Evolutionary conservation across 2,797 vertebrate genomes (phyloP), one percentile per base, ranked within the genome.

Genomic region (Danio kyathit): DNA sequence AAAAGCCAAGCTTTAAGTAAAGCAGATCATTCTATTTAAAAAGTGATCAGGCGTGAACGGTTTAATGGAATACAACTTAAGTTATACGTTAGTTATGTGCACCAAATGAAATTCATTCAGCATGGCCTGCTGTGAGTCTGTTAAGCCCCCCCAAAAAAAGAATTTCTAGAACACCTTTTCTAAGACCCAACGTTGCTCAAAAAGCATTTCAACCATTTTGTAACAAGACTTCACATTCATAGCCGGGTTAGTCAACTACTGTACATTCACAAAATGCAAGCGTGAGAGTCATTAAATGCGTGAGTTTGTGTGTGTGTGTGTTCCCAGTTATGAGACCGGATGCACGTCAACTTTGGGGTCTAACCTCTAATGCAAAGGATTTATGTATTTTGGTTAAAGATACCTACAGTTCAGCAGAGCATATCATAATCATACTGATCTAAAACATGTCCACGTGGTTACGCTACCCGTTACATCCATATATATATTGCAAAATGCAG

Each of bases 401-500:
- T 56, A 71, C 81, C 69, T 52, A 74, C 12, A 65, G 69, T 54
- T 72, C 61, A 73, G 64, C 60, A 48, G 54, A 72, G 72, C 59
- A 66, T 52, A 79, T 54, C 63, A 72, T 79, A 16, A 38, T 70
- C 76, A 43, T 65, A 82, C 56, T 78, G 63, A 64, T 52, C 65
- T 76, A 80, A 49, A 46, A 88, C 86, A 80, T 48, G 80, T 88
- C 84, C 86, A 69, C 85, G 84, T 61, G 84, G 88, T 87, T 80
- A 89, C 78, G 84, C 89, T 87, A 90, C 84, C 90, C 86, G 59
- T 66, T 84, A 51, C 7, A 86, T 86, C 88, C 65, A 81, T 46
- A 71, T 65, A 59, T 17, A 52, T 41, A 52, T 60, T 6, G 82
- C 84, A 88, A 89, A 89, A 92, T 81, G 87, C 89, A 90, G 89